Conservation (phyloP, 2,888 invertebrate genomes). For the Nycteola revayana region DNA sequence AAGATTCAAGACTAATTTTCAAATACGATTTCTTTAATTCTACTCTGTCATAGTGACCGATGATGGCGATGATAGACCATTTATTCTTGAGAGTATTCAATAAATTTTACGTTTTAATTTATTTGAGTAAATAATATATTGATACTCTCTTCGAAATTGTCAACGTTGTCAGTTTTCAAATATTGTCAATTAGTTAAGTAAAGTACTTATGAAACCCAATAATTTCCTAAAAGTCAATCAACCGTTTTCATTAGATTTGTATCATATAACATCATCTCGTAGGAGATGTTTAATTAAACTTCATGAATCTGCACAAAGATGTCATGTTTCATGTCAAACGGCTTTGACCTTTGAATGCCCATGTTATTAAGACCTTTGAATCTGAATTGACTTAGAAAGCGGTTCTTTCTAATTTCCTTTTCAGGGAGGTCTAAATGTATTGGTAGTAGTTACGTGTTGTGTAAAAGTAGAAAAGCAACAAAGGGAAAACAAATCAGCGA, state of each 20-base stretch:
- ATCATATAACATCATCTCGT: constrained; percentile 40
- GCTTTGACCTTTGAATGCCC: constrained; percentile 46
- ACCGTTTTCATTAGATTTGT: constrained; percentile 40
- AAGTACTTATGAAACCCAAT: constrained; percentile 23
- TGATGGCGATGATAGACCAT: too few relatives aligned
- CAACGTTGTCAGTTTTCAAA: too few relatives aligned
- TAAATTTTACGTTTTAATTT: too few relatives aligned
- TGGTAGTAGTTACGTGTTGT: constrained; percentile 47
- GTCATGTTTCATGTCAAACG: constrained; percentile 51
- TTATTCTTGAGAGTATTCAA: too few relatives aligned
- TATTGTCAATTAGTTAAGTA: too few relatives aligned
- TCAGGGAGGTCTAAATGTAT: constrained; percentile 34
- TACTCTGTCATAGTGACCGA: too few relatives aligned
- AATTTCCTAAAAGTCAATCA: constrained; percentile 68
- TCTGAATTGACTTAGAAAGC: constrained; percentile 1
- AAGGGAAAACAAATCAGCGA: constrained; percentile 72
- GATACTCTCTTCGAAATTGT: too few relatives aligned
- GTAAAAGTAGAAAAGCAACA: constrained; percentile 49
- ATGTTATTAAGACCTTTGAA: constrained; percentile 29
- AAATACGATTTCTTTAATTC: too few relatives aligned
- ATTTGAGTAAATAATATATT: too few relatives aligned
- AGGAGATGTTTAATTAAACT: constrained; percentile 64
- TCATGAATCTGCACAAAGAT: constrained; percentile 56
- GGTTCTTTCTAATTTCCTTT: constrained; percentile 6
- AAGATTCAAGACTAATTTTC: too few relatives aligned